Evolutionary conservation across 2,797 vertebrate species (phyloP).

Genomic region (Helicolenus hilgendorfi): DNA sequence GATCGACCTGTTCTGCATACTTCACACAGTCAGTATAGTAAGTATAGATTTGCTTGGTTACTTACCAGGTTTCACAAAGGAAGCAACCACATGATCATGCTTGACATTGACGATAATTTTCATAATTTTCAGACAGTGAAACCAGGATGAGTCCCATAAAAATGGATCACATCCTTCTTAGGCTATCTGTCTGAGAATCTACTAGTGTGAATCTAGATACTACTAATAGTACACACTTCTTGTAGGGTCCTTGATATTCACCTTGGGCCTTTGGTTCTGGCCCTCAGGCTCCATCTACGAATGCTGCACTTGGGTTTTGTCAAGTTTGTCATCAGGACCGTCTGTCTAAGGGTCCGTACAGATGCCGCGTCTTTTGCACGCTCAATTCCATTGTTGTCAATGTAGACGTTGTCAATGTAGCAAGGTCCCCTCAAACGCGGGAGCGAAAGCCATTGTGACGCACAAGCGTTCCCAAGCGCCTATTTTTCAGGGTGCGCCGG

Average conservation of each 20-base stretch:
- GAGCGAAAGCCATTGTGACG: too few relatives aligned
- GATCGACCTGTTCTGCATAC: constrained; percentile 21
- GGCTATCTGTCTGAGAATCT: background rate
- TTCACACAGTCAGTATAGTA: background rate
- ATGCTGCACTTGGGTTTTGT: background rate
- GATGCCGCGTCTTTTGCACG: too few relatives aligned
- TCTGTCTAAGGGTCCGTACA: background rate
- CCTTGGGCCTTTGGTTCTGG: background rate
- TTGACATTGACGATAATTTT: background rate
- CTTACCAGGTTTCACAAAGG: background rate
- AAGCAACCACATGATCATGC: background rate
- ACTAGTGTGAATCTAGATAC: background rate
- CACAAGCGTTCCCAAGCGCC: too few relatives aligned
- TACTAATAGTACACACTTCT: background rate
- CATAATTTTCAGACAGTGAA: background rate
- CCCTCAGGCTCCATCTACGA: background rate
- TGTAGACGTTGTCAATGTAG: too few relatives aligned
- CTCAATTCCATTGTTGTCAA: too few relatives aligned
- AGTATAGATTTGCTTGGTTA: background rate
- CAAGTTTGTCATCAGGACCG: background rate
- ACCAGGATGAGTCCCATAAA: background rate
- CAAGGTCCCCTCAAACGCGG: too few relatives aligned
- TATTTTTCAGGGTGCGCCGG: too few relatives aligned
- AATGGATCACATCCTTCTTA: background rate
- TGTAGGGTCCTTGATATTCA: background rate